A percentile compares a stretch with the other conserved stretches of the same genome.
These are phyloP conservation scores for Protobothrops mucrosquamatus DNA, from an alignment of 2,113 vertebrate species.

Conservation along the genomic window DNA sequence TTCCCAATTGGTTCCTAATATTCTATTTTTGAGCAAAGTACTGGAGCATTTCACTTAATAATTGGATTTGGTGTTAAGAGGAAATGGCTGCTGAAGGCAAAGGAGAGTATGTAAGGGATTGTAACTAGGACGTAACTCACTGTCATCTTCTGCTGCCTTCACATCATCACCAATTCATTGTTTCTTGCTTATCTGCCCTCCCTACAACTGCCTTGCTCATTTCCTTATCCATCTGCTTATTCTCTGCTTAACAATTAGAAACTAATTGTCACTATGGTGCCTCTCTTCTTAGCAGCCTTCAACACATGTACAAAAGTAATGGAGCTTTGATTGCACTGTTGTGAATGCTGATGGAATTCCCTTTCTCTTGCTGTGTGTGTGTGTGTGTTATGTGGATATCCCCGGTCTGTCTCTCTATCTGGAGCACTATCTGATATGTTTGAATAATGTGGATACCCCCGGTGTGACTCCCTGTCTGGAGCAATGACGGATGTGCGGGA, in stretches of 20 bases:
- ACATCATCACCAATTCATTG: background rate
- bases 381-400: too few relatives aligned
- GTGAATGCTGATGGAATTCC: background rate
- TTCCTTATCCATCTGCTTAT: background rate
- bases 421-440: too few relatives aligned
- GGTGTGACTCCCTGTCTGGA: too few relatives aligned
- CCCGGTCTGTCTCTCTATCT: too few relatives aligned
- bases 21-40: background rate
- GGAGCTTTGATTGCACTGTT: background rate
- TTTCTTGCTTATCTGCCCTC: background rate
- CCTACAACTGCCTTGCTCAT: background rate
- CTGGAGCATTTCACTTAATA: background rate
- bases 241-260: background rate
- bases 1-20: background rate
- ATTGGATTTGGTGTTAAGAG: background rate
- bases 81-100: background rate
- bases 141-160: background rate
- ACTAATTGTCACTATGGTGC: background rate
- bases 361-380: too few relatives aligned
- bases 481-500: too few relatives aligned
- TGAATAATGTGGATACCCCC: too few relatives aligned
- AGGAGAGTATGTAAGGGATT: background rate
- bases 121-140: background rate
- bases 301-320: background rate
- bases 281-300: background rate